These are phyloP conservation scores for Bettongia penicillata DNA, from an alignment of 2,113 vertebrate species.

Conservation along the genomic window DNA sequence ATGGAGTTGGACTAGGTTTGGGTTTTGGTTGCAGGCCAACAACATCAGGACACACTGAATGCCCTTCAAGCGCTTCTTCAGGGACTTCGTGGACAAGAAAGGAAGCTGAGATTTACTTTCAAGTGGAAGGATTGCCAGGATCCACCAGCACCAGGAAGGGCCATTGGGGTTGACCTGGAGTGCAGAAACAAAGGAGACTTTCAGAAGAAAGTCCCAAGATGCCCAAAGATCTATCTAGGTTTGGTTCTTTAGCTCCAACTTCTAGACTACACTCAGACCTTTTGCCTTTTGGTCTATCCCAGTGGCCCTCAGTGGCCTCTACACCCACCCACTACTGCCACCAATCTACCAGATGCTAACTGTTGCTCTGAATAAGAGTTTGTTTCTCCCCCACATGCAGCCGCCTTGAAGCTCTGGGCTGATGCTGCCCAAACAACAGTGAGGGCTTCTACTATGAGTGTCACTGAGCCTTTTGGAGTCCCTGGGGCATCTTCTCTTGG, in stretches of 20 bases:
- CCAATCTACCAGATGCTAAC: background rate
- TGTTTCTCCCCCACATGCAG: background rate
- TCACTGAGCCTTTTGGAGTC: constrained; percentile 58
- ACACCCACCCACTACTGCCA: background rate
- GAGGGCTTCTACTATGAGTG: constrained; percentile 42
- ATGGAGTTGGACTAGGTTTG: background rate
- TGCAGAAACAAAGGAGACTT: background rate
- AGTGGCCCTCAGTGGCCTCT: background rate
- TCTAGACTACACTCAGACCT: background rate
- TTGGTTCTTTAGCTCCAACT: background rate
- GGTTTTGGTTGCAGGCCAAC: constrained; percentile 82
- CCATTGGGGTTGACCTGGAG: constrained; percentile 85
- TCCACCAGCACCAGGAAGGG: constrained; percentile 91
- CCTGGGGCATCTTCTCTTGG: constrained; percentile 27
- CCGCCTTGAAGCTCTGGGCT: background rate
- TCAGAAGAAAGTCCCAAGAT: background rate
- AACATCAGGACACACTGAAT: constrained; percentile 85
- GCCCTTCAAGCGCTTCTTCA: constrained; percentile 85
- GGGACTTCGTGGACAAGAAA: constrained; percentile 87
- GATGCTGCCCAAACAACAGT: constrained; percentile 18
- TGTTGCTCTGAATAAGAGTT: background rate
- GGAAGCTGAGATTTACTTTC: constrained; percentile 89
- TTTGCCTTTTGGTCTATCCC: background rate
- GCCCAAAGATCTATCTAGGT: background rate
- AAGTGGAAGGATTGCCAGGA: constrained; percentile 87